Evolutionary conservation across 1,140 invertebrate genomes (phyloP), one percentile per base, ranked within the genome.

Genomic region (Heliothis subflexa): DNA sequence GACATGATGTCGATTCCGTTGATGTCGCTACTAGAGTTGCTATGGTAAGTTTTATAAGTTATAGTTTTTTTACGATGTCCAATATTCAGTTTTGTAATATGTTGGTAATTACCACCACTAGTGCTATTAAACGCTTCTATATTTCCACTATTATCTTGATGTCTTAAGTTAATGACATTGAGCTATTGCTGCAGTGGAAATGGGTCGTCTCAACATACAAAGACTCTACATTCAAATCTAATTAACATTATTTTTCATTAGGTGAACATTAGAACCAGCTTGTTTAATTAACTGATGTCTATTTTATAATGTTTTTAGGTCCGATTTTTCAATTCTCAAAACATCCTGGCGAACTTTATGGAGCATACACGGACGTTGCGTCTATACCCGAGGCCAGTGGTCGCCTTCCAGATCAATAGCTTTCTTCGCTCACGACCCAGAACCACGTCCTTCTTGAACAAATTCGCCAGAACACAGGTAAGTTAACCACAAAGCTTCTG

Each of bases 21-120:
- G 99, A 99, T 95, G 97, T 99, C n/a, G 99, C 99, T 3, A 99
- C 98, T 0, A 95, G 99, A 79, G 98, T 99, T 45, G 99, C 99
- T 28, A 99, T 99, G 99, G 99, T 98, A 90, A 93, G 93, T 18
- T 55, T n/a, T 5, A 40, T 66, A 7, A 11, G 10, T 57, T 57
- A 11, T 21, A 21, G 1, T 21, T 25, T 25, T 25, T 2, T 25
- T 25, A 1, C 2, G 0, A 25, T 25, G 21, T 25, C 21, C 21
- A 25, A 25, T 1, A 25, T 25, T 25, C n/a, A 25, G 0, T 25
- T 25, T 25, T 25, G 0, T 25, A 25, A 25, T 0, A 25, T 25
- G 21, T 1, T 1, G 21, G 21, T 25, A 25, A 2, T 25, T 25
- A 1, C 21, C 21, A 25, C 2, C 21, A 25, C 21, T 25, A 25